A percentile compares a stretch with the other conserved stretches of the same genome.
phyloP scores from a whole-genome alignment of 1,140 invertebrate species.

The Cyrtorhinus lividipennis region DNA sequence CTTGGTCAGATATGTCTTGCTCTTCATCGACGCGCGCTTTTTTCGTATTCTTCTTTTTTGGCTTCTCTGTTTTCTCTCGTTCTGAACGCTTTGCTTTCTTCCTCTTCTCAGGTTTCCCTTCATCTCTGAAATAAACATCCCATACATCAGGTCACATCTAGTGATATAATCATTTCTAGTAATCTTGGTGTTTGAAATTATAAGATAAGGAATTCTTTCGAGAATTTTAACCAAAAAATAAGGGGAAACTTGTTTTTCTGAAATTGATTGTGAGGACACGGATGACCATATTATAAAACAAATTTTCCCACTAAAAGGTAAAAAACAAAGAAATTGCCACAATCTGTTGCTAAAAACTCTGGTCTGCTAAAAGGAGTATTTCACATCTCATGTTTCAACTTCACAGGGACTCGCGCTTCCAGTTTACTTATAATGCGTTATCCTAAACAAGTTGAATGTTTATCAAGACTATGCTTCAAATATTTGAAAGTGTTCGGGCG shows the following conservation, averaged over 20 bases:
- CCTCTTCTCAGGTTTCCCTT: conserved; percentile 12
- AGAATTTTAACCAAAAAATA: no score
- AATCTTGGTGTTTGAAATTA: neutral
- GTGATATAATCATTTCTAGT: neutral
- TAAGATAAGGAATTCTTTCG: no score
- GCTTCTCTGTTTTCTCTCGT: conserved; percentile 13
- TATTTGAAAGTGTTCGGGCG: neutral
- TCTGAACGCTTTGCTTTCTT: conserved; percentile 17
- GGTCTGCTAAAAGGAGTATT: no score
- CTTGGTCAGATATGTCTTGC: conserved; percentile 3
- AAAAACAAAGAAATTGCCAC: no score
- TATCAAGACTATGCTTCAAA: neutral
- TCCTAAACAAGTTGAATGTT: neutral
- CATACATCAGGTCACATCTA: neutral
- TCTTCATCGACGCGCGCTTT: conserved; percentile 7
- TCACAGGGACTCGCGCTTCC: no score
- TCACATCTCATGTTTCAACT: no score
- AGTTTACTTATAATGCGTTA: neutral
- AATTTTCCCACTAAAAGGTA: no score
- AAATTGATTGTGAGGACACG: neutral
- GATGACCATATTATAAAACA: neutral
- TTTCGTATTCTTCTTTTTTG: conserved; percentile 8
- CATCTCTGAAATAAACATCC: conserved; percentile 15
- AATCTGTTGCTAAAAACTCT: no score
- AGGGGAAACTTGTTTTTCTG: no score